Evolutionary conservation across 2,113 vertebrate genomes (phyloP).

Genomic region (Syngnathus floridae): DNA sequence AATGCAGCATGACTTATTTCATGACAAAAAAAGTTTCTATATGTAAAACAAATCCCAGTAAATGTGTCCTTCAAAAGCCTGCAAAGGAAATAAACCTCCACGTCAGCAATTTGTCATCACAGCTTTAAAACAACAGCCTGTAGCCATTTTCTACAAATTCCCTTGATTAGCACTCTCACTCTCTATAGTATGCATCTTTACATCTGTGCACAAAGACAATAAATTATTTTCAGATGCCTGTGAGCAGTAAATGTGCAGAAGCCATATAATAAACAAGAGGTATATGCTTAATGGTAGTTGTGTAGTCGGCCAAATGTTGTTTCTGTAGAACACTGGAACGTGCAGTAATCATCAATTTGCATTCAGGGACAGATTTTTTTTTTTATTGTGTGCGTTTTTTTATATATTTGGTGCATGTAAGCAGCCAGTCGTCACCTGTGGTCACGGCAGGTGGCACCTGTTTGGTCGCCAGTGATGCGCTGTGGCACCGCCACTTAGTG

Average conservation of each 20-base stretch:
- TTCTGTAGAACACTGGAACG: slow-evolving; percentile 27
- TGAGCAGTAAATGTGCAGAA: slow-evolving; percentile 27
- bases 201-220: not conserved
- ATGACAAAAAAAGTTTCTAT: not conserved
- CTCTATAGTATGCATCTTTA: not conserved
- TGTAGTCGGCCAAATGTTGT: slow-evolving; percentile 12
- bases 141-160: slow-evolving; percentile 19
- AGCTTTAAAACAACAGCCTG: slow-evolving; percentile 25
- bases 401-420: slow-evolving; percentile 25
- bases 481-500: slow-evolving; percentile 68
- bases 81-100: not conserved
- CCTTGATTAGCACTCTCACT: slow-evolving; percentile 6
- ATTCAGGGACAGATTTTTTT: slow-evolving; percentile 2
- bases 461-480: slow-evolving; percentile 53
- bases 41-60: not conserved
- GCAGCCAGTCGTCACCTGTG: slow-evolving; percentile 57
- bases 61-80: not conserved
- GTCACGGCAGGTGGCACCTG: slow-evolving; percentile 58
- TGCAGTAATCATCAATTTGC: slow-evolving; percentile 1
- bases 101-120: slow-evolving; percentile 3
- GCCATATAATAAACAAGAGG: slow-evolving; percentile 16
- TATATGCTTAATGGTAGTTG: slow-evolving; percentile 16
- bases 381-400: slow-evolving; percentile 10
- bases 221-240: not conserved
- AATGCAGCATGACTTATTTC: not conserved